Evolutionary conservation across 1,140 invertebrate species (phyloP).

Genomic region (Platyura marginata): DNA sequence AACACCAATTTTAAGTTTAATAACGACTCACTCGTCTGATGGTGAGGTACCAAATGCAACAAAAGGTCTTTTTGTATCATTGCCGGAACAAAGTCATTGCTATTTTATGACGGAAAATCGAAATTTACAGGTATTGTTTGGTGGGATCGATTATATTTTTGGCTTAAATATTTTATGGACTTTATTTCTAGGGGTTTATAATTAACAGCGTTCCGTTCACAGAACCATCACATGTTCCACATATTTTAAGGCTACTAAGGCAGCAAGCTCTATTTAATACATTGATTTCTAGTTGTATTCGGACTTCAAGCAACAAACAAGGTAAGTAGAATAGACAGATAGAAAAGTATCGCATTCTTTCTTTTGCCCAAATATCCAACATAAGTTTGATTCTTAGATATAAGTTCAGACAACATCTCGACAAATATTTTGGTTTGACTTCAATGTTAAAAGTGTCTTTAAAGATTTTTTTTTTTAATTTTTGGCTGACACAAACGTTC

Average conservation of each 20-base stretch:
- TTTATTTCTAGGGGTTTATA: conserved; percentile 40
- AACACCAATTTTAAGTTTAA: conserved; percentile 12
- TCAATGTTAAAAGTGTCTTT: too few relatives aligned
- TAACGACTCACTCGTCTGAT: conserved; percentile 15
- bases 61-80: conserved; percentile 38
- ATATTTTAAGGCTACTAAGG: conserved; percentile 64
- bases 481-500: too few relatives aligned
- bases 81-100: conserved; percentile 84
- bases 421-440: too few relatives aligned
- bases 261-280: conserved; percentile 87
- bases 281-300: conserved; percentile 69
- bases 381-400: too few relatives aligned
- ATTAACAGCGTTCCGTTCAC: conserved; percentile 77
- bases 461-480: too few relatives aligned
- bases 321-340: too few relatives aligned
- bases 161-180: not conserved
- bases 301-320: conserved; percentile 57
- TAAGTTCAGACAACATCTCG: too few relatives aligned
- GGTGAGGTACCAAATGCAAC: conserved; percentile 12
- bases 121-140: conserved; percentile 30
- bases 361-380: too few relatives aligned
- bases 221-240: conserved; percentile 82
- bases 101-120: conserved; percentile 78
- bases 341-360: too few relatives aligned
- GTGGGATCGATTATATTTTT: too few relatives aligned